Evolutionary conservation across 2,888 invertebrate genomes (phyloP).

Genomic region (Leistus spinibarbis): DNA sequence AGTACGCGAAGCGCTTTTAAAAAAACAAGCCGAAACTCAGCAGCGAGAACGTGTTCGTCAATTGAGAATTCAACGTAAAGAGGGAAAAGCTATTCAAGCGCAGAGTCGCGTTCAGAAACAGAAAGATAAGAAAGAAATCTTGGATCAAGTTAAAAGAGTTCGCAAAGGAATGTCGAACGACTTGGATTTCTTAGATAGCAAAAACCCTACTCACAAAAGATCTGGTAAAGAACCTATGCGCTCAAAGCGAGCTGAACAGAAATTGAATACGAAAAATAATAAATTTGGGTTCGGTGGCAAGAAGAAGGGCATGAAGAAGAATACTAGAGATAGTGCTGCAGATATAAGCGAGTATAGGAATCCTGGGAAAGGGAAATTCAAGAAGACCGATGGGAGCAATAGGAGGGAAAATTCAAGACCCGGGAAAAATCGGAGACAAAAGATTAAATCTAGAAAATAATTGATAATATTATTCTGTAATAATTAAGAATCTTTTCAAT

Average conservation of each 20-base stretch:
- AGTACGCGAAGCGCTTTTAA: conserved; percentile 79
- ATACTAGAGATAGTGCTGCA: conserved; percentile 80
- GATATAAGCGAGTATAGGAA: conserved; percentile 65
- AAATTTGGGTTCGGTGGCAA: conserved; percentile 97
- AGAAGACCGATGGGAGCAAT: conserved; percentile 42
- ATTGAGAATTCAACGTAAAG: conserved; percentile 87
- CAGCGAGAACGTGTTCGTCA: conserved; percentile 90
- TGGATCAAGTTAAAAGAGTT: conserved; percentile 92
- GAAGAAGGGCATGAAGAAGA: conserved; percentile 87
- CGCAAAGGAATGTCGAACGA: conserved; percentile 82
- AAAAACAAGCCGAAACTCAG: conserved; percentile 84
- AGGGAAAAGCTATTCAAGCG: conserved; percentile 85
- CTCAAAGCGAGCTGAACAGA: conserved; percentile 57
- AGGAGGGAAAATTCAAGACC: conserved; percentile 50
- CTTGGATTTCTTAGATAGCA: conserved; percentile 80
- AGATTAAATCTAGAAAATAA: conserved; percentile 55
- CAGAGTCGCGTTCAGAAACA: conserved; percentile 85
- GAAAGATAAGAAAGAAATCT: conserved; percentile 88
- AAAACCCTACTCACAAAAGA: conserved; percentile 51
- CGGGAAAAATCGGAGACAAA: conserved; percentile 59
- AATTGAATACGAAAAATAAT: conserved; percentile 74
- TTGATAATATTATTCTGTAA: neutral
- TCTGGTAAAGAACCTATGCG: conserved; percentile 48
- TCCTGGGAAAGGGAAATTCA: conserved; percentile 49
- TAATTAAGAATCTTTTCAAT: neutral